Percentiles rank a stretch among this genome's conserved stretches.
Conservation (phyloP, 2,113 vertebrate genomes). For the Trogon surrucura region DNA sequence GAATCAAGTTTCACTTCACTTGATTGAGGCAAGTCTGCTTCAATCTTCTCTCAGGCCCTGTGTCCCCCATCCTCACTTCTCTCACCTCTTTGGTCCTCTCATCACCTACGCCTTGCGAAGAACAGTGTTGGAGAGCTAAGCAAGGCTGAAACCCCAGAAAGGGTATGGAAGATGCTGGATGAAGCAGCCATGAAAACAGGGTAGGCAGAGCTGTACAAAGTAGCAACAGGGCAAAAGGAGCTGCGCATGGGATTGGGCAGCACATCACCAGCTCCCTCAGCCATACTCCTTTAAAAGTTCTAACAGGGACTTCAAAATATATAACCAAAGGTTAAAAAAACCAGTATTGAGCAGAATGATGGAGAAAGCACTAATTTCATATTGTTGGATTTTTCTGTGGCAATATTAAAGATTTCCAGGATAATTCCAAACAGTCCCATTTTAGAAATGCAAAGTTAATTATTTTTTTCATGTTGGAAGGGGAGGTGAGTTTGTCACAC, state of each 20-base stretch:
- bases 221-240: background rate
- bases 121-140: background rate
- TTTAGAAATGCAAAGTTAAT: background rate
- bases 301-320: background rate
- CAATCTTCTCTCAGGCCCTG: background rate
- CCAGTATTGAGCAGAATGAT: background rate
- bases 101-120: background rate
- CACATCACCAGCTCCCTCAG: background rate
- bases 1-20: background rate
- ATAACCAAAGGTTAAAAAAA: background rate
- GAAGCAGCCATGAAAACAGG: background rate
- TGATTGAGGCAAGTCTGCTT: background rate
- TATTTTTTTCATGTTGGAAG: background rate
- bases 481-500: background rate
- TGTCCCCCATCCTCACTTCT: background rate
- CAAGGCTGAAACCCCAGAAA: background rate
- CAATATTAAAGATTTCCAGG: background rate
- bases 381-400: background rate
- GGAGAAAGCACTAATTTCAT: background rate
- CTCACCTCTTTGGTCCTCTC: background rate
- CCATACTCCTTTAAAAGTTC: background rate
- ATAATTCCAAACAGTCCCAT: background rate
- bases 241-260: accelerated
- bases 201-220: background rate
- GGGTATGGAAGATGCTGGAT: background rate